Conservation (phyloP, 2,113 vertebrate genomes). For the Lasiurus borealis region DNA sequence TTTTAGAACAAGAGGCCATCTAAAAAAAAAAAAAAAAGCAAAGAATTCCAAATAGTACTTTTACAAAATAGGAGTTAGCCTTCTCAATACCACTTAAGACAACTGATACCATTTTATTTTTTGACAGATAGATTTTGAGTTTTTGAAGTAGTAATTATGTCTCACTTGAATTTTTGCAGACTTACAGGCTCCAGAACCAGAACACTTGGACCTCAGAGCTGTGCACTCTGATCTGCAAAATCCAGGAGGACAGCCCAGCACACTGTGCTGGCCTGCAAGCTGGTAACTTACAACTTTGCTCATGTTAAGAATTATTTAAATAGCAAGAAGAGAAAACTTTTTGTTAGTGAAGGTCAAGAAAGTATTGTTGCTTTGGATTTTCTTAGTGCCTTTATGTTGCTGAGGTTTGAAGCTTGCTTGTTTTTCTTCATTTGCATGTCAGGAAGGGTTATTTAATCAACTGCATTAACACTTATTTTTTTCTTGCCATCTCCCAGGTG, state of each 20-base stretch:
- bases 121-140: not conserved
- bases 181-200: slow-evolving; percentile 88
- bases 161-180: slow-evolving; percentile 85
- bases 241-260: slow-evolving; percentile 93
- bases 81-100: not conserved
- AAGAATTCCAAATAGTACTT: no score
- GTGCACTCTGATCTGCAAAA: slow-evolving; percentile 91
- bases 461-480: not conserved
- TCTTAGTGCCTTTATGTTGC: not conserved
- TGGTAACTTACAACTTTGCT: slow-evolving; percentile 86
- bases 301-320: not conserved
- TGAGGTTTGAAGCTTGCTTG: not conserved
- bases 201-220: slow-evolving; percentile 86
- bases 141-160: not conserved
- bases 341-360: not conserved
- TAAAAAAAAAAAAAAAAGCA: no score
- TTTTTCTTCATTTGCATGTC: not conserved
- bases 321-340: slow-evolving; percentile 1
- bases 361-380: not conserved
- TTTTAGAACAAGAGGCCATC: no score
- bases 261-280: slow-evolving; percentile 92
- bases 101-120: not conserved
- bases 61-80: no score
- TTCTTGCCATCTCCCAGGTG: slow-evolving; percentile 86
- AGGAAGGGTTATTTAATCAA: not conserved